Evolutionary conservation across 2,797 vertebrate species (phyloP).

Genomic region (Artibeus jamaicensis): DNA sequence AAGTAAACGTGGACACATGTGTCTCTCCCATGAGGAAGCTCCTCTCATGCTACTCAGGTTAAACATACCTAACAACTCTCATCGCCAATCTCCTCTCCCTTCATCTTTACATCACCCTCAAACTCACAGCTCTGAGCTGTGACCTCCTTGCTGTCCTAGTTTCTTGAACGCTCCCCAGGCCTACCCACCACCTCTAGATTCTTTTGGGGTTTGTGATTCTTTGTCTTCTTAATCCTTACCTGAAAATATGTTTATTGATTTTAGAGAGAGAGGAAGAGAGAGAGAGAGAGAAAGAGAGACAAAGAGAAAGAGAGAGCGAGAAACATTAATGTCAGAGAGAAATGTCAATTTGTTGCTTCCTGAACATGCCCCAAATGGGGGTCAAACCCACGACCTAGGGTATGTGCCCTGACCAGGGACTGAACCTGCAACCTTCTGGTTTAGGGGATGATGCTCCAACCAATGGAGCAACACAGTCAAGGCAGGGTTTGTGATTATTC

Average conservation of each 20-base stretch:
- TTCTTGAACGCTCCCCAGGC: background rate
- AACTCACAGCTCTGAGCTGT: background rate
- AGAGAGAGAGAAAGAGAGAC: too few species aligned
- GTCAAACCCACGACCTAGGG: background rate
- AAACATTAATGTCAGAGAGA: background rate
- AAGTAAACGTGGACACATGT: fast-evolving
- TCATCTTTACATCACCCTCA: background rate
- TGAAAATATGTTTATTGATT: background rate
- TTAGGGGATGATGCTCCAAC: background rate
- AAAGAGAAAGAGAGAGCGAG: too few species aligned
- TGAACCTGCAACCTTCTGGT: too few species aligned
- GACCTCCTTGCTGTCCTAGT: background rate
- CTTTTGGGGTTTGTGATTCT: background rate
- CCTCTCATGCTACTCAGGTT: background rate
- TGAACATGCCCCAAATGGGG: background rate
- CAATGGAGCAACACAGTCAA: background rate
- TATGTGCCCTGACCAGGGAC: background rate
- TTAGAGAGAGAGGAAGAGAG: background rate
- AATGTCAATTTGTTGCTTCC: background rate
- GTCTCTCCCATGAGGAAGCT: background rate
- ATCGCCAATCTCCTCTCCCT: background rate
- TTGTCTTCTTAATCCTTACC: background rate
- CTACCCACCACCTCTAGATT: background rate
- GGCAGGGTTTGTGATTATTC: background rate
- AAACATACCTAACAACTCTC: background rate